phyloP scores from a whole-genome alignment of 1,140 invertebrate species.

The Panonychus citri region DNA sequence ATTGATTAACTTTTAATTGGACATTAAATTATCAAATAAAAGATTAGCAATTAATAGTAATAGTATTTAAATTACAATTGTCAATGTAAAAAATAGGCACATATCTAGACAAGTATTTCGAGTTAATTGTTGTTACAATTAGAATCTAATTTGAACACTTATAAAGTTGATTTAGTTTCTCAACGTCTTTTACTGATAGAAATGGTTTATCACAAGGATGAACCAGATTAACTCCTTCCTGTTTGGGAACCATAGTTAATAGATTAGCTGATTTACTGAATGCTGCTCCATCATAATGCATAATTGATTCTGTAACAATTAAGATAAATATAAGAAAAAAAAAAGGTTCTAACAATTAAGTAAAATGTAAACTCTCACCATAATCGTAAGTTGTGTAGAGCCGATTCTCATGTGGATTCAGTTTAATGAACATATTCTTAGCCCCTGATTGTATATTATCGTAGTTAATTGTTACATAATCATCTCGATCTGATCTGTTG shows the following conservation, averaged over 20 bases:
- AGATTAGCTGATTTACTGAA: conserved; percentile 10
- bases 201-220: conserved; percentile 16
- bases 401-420: conserved; percentile 1
- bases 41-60: too few relatives aligned
- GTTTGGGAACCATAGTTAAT: neutral
- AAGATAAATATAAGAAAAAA: too few relatives aligned
- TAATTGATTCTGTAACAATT: conserved; percentile 14
- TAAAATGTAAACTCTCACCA: neutral
- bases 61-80: too few relatives aligned
- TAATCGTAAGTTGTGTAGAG: conserved; percentile 8
- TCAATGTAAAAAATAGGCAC: too few relatives aligned
- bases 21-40: too few relatives aligned
- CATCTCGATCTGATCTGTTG: conserved; percentile 36
- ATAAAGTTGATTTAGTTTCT: conserved; percentile 20
- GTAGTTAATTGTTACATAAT: conserved; percentile 34
- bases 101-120: too few relatives aligned
- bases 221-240: neutral
- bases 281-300: conserved; percentile 13
- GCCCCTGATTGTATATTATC: conserved; percentile 30
- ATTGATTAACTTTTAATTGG: too few relatives aligned
- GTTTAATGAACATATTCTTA: conserved; percentile 13
- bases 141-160: conserved; percentile 17
- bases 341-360: neutral
- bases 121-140: too few relatives aligned
- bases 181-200: conserved; percentile 18